These are phyloP conservation scores for Microplitis manilae DNA, from an alignment of 2,888 invertebrate species.

Conservation along the genomic window DNA sequence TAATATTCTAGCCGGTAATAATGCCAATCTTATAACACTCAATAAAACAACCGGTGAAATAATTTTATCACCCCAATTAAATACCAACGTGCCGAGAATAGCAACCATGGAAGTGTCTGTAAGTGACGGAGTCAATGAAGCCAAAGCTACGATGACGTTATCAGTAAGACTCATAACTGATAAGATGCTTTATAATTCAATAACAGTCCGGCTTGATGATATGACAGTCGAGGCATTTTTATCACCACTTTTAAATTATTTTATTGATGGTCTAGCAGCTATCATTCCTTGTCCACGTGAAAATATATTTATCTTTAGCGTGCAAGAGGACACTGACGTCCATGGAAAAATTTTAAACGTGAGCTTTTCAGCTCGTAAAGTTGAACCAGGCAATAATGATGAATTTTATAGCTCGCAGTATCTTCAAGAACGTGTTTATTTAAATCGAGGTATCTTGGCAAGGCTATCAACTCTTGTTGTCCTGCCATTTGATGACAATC, in stretches of 20 bases:
- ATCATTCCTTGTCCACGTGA: slow-evolving; percentile 94
- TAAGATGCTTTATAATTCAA: slow-evolving; percentile 94
- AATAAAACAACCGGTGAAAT: slow-evolving; percentile 89
- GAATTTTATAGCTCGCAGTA: slow-evolving; percentile 90
- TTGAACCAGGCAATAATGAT: slow-evolving; percentile 84
- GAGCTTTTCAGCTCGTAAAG: slow-evolving; percentile 90
- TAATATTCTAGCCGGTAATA: slow-evolving; percentile 91
- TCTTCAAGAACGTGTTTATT: slow-evolving; percentile 93
- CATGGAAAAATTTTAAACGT: slow-evolving; percentile 91
- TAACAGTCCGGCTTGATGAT: slow-evolving; percentile 92
- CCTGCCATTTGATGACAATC: slow-evolving; percentile 95
- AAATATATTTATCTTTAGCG: slow-evolving; percentile 92
- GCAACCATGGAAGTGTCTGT: slow-evolving; percentile 96
- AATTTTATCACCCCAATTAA: slow-evolving; percentile 90
- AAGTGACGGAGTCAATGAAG: slow-evolving; percentile 93
- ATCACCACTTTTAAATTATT: slow-evolving; percentile 89
- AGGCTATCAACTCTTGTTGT: slow-evolving; percentile 92
- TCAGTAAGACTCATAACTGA: slow-evolving; percentile 92
- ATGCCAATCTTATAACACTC: slow-evolving; percentile 88
- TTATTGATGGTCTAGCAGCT: slow-evolving; percentile 91
- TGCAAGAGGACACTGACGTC: slow-evolving; percentile 93
- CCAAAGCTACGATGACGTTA: slow-evolving; percentile 92
- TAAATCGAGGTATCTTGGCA: slow-evolving; percentile 90
- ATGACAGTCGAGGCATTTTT: slow-evolving; percentile 95
- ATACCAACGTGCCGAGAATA: slow-evolving; percentile 94